A percentile compares a stretch with the other conserved stretches of the same genome.
Evolutionary conservation across 2,113 vertebrate species (phyloP).

Genomic region (Ophthalmolycus amberensis): DNA sequence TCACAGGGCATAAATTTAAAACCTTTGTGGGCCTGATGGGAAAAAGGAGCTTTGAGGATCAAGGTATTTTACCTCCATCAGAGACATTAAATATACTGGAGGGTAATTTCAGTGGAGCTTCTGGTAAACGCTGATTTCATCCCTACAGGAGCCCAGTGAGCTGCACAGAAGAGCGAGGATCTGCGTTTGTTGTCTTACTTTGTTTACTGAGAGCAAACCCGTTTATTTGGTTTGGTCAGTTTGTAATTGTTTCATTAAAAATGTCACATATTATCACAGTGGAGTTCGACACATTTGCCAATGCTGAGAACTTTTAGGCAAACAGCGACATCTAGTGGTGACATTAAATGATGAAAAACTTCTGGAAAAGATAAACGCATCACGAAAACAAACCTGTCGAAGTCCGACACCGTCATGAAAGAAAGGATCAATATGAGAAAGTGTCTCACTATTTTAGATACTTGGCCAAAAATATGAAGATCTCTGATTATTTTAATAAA

Average conservation of each 20-base stretch:
- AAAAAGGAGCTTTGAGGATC: slow-evolving; percentile 86
- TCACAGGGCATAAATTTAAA: slow-evolving; percentile 89
- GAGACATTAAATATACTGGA: not conserved
- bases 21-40: slow-evolving; percentile 95
- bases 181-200: not conserved
- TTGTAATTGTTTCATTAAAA: not conserved
- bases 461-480: not conserved
- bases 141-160: slow-evolving; percentile 45
- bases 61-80: slow-evolving; percentile 79
- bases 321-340: slow-evolving; percentile 43
- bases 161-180: not conserved
- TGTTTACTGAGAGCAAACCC: not conserved
- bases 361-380: not conserved
- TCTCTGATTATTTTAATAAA: not conserved
- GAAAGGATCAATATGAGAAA: not conserved
- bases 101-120: not conserved
- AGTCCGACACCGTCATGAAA: not conserved
- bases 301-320: rapidly evolving
- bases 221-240: not conserved
- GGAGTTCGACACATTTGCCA: rapidly evolving
- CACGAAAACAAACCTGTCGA: not conserved
- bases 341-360: not conserved
- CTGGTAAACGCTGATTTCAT: slow-evolving; percentile 37
- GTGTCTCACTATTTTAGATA: not conserved
- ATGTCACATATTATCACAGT: not conserved